Percentiles rank a stretch among this genome's conserved stretches.
These are phyloP conservation scores for Coreius guichenoti DNA, from an alignment of 2,797 vertebrate species.

Conservation along the genomic window DNA sequence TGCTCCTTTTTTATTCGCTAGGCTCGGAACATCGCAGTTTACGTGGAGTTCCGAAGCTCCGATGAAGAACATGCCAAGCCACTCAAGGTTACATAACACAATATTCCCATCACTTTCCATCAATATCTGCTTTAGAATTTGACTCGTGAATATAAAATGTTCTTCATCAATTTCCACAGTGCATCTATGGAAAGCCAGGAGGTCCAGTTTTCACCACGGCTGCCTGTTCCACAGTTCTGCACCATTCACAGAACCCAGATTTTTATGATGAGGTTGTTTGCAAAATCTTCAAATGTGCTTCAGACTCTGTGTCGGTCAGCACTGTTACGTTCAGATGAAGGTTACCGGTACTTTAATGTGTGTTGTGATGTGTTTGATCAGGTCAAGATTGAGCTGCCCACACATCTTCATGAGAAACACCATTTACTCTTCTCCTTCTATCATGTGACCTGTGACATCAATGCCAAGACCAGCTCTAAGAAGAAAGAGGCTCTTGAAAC, in stretches of 20 bases:
- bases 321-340: neutral
- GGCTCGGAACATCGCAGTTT: conserved; percentile 96
- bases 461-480: conserved; percentile 95
- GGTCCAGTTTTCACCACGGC: conserved; percentile 88
- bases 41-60: conserved; percentile 93
- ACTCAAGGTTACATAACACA: conserved; percentile 82
- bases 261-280: conserved; percentile 93
- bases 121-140: neutral
- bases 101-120: conserved; percentile 27
- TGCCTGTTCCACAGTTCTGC: conserved; percentile 89
- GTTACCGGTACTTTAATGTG: neutral
- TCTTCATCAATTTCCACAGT: conserved; percentile 74
- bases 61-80: conserved; percentile 92
- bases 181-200: conserved; percentile 96
- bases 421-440: conserved; percentile 98
- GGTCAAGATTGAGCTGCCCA: conserved; percentile 98
- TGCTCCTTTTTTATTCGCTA: conserved; percentile 70
- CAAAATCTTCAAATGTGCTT: neutral
- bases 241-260: conserved; percentile 97
- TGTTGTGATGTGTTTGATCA: conserved; percentile 64
- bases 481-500: conserved; percentile 97
- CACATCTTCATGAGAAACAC: conserved; percentile 95
- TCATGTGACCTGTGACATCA: conserved; percentile 98
- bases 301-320: neutral
- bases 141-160: neutral